These are phyloP conservation scores for Steinernema scapterisci DNA, from an alignment of 2,888 invertebrate species.

Conservation along the genomic window DNA sequence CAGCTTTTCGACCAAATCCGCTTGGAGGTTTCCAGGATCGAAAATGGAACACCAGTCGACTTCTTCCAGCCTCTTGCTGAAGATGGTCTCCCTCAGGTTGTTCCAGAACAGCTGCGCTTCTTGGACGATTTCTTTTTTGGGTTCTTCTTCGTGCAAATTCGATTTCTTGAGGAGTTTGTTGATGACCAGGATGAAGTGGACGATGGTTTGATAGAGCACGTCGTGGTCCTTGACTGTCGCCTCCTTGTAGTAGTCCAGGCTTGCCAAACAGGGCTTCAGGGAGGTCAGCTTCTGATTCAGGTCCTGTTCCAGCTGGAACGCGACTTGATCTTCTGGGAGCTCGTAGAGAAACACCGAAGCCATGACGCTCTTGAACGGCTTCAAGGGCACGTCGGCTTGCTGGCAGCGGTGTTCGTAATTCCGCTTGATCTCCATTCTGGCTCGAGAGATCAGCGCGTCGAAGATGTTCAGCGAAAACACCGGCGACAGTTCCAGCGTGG, in stretches of 20 bases:
- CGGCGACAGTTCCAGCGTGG: background rate
- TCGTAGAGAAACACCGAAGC: background rate
- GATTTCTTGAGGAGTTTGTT: background rate
- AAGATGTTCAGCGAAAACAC: constrained; percentile 11
- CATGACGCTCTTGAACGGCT: background rate
- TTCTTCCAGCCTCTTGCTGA: constrained; percentile 13
- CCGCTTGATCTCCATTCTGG: constrained; percentile 6
- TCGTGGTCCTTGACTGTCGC: constrained; percentile 28
- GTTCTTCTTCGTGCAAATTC: constrained; percentile 8
- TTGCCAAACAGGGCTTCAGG: background rate
- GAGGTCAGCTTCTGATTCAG: background rate
- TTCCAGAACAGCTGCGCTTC: constrained; percentile 21
- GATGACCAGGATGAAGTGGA: constrained; percentile 3
- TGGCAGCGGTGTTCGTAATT: background rate
- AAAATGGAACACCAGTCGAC: constrained; percentile 11
- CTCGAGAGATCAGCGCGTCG: background rate
- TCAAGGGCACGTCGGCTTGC: background rate
- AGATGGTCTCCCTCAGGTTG: constrained; percentile 18
- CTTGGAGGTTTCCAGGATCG: background rate
- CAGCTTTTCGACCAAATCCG: background rate
- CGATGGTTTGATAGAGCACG: background rate
- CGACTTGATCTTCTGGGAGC: background rate
- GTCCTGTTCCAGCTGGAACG: background rate
- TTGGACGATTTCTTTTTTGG: background rate
- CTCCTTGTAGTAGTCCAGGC: constrained; percentile 16